A percentile compares a stretch with the other conserved stretches of the same genome.
Conservation (phyloP, 23 tunicate genomes). For the Ciona savignyi region DNA sequence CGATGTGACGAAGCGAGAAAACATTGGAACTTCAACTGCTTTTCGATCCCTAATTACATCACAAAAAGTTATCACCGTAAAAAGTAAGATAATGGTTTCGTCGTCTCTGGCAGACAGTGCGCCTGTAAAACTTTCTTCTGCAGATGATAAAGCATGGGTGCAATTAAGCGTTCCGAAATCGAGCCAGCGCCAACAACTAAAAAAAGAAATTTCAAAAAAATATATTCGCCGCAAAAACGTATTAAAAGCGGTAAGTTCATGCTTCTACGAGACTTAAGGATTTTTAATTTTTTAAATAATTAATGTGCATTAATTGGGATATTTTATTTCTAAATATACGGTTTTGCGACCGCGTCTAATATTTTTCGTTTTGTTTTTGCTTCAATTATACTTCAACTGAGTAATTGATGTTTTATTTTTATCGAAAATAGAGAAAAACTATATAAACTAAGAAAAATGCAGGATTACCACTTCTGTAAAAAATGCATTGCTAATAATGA, state of each 20-base stretch:
- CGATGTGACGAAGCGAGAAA: background rate
- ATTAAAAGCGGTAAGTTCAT: conserved; percentile 3
- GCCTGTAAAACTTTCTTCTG: too few species aligned
- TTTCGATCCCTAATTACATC: conserved; percentile 8
- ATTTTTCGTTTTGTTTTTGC: background rate
- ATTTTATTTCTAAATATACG: too few species aligned
- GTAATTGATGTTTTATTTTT: background rate
- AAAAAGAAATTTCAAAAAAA: background rate
- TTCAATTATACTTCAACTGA: too few species aligned
- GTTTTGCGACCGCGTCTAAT: too few species aligned
- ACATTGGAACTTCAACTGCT: background rate
- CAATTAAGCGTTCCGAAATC: background rate
- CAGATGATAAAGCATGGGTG: conserved; percentile 10
- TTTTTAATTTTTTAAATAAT: too few species aligned
- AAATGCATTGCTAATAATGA: too few species aligned
- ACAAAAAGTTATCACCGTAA: background rate
- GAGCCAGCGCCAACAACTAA: background rate
- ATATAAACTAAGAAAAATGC: too few species aligned
- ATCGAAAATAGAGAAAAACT: background rate
- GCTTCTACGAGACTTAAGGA: too few species aligned
- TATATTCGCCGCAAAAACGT: conserved; percentile 1
- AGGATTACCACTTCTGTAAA: too few species aligned
- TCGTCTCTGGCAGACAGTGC: background rate
- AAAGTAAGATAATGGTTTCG: conserved; percentile 1
- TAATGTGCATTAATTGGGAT: too few species aligned